Evolutionary conservation across 2,113 vertebrate species (phyloP), one percentile per base, ranked within the genome.

Genomic region (Nothoprocta pentlandii): DNA sequence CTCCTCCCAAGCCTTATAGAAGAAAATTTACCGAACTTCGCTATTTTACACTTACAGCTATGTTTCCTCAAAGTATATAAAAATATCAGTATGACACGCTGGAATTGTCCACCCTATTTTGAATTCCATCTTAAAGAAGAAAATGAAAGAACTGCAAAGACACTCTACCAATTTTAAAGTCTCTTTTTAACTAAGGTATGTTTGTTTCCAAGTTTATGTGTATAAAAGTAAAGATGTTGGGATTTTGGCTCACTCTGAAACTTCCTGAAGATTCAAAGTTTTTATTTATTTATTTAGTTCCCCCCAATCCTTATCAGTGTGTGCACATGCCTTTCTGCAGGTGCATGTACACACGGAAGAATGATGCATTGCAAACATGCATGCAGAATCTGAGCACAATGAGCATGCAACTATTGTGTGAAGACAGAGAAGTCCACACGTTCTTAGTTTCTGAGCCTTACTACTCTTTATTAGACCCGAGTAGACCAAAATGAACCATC

Each of bases 401-500:
- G 16, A 90, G 79, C 69, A 86, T 47, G 8, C 34, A 96, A 89
- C 66, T 91, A 80, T 83, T 78, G 59, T 9, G 4, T 78, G 92
- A 84, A 92, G 92, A 46, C 66, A 75, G 73, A 74, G 77, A 47
- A 79, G 25, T 53, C 32, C 6, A 16, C 85, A 85, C 51, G 39
- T 69, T 95, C 78, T 69, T n/a, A 17, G 59, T 84, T 84, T 28
- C 44, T 85, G 19, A 46, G 58, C 54, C 17, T 66, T 61, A 36
- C 49, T 28, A 3, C 42, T 62, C 32, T 79, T 95, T 62, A 34
- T 66, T 59, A 67, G 74, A 5, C 56, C 30, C 1, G 9, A 84
- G 39, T 39, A 78, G 56, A 63, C 41, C 7, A 12, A 89, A 95
- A 92, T 2, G 63, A 96, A 84, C 79, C 30, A 12, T 62, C 97